Evolutionary conservation across 2,797 vertebrate species (phyloP).

Genomic region (Enoplosus armatus): DNA sequence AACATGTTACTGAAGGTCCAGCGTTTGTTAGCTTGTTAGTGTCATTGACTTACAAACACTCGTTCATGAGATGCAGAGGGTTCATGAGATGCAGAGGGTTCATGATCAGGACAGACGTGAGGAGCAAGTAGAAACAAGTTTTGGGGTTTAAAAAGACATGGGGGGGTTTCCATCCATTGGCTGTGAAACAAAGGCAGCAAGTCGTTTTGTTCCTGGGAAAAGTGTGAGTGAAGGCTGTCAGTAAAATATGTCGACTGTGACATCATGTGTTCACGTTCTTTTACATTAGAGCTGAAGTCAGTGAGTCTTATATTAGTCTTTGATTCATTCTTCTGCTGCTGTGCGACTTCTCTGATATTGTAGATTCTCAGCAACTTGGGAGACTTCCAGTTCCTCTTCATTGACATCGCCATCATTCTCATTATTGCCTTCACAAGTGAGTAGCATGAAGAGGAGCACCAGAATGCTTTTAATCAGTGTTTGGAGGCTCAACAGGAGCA

Average conservation of each 20-base stretch:
- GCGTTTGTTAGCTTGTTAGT: not conserved
- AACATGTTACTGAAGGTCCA: not conserved
- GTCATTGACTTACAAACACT: not conserved
- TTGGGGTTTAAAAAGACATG: not conserved
- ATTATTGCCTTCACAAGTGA: constrained; percentile 97
- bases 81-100: not conserved
- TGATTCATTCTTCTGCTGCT: not conserved
- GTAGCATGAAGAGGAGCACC: constrained; percentile 57
- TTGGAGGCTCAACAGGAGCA: not conserved
- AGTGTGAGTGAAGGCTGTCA: constrained; percentile 2
- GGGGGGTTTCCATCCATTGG: constrained; percentile 1
- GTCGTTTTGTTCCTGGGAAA: constrained; percentile 11
- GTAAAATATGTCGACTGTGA: not conserved
- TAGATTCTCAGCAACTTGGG: constrained; percentile 97
- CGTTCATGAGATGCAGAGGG: not conserved
- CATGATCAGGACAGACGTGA: not conserved
- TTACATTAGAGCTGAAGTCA: not conserved
- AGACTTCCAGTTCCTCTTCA: constrained; percentile 99
- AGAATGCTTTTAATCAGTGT: too few species aligned
- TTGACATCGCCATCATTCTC: constrained; percentile 95
- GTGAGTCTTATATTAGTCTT: not conserved
- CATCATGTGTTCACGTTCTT: not conserved
- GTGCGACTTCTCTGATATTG: constrained; percentile 13
- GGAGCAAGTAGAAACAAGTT: constrained; percentile 21
- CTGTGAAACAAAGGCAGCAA: constrained; percentile 39